A percentile compares a stretch with the other conserved stretches of the same genome.
phyloP scores from a whole-genome alignment of 2,888 invertebrate species.

The Odontocerum albicorne region DNA sequence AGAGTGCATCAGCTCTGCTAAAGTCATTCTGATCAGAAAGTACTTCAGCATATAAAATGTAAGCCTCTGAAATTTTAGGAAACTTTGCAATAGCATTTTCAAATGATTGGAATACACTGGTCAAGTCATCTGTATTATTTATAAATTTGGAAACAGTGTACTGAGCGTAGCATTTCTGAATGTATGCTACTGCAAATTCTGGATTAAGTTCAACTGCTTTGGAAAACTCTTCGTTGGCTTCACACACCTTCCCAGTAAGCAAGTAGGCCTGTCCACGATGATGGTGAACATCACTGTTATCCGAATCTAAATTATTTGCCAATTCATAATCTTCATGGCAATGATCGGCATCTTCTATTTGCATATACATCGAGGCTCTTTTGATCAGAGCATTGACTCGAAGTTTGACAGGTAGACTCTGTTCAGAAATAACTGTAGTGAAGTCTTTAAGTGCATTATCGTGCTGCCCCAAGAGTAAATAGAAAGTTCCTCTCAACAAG shows the following conservation, averaged over 20 bases:
- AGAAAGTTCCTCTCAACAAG: conserved; percentile 83
- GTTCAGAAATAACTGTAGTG: conserved; percentile 66
- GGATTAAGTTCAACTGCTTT: conserved; percentile 82
- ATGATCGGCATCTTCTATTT: conserved; percentile 70
- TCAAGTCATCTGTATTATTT: conserved; percentile 50
- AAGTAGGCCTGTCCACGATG: conserved; percentile 89
- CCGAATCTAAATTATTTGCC: conserved; percentile 75
- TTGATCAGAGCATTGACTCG: conserved; percentile 87
- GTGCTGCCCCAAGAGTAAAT: conserved; percentile 75
- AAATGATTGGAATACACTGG: conserved; percentile 72
- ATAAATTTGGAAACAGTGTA: conserved; percentile 59
- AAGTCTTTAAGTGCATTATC: conserved; percentile 73
- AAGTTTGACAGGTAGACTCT: conserved; percentile 59
- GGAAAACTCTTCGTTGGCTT: conserved; percentile 81
- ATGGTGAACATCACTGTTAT: conserved; percentile 88
- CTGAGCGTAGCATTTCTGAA: conserved; percentile 89
- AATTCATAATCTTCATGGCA: conserved; percentile 78
- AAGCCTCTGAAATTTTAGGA: conserved; percentile 84
- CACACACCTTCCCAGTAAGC: conserved; percentile 76
- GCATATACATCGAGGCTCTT: conserved; percentile 81
- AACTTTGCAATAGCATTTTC: conserved; percentile 75
- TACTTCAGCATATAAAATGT: conserved; percentile 88
- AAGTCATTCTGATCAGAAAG: conserved; percentile 83
- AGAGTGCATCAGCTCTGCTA: conserved; percentile 79
- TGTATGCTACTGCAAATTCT: conserved; percentile 80